Evolutionary conservation across 2,888 invertebrate species (phyloP).

Genomic region (Drosophila mettleri): DNA sequence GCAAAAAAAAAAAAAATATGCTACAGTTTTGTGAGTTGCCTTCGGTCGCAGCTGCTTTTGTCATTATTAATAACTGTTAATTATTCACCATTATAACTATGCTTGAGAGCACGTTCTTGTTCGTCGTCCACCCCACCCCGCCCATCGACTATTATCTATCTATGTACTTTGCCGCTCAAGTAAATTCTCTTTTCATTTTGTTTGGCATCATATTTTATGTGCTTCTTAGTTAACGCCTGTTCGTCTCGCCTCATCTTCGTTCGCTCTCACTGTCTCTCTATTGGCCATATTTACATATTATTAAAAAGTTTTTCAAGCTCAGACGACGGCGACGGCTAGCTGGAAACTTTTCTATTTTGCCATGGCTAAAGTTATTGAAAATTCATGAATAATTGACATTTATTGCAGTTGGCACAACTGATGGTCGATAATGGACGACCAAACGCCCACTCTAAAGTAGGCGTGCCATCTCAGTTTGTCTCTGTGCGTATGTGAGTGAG

Average conservation of each 20-base stretch:
- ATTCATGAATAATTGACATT: slow-evolving; percentile 79
- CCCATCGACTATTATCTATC: not conserved
- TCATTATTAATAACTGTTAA: slow-evolving; percentile 84
- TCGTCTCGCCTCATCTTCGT: slow-evolving; percentile 18
- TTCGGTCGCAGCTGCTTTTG: slow-evolving; percentile 80
- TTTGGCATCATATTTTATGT: slow-evolving; percentile 72
- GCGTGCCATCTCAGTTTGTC: slow-evolving; percentile 19
- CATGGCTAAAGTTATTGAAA: slow-evolving; percentile 73
- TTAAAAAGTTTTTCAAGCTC: slow-evolving; percentile 73
- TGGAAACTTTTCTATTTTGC: slow-evolving; percentile 71
- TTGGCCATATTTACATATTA: slow-evolving; percentile 75
- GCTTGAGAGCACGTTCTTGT: slow-evolving; percentile 59
- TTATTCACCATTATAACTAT: slow-evolving; percentile 81
- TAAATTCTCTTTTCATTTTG: slow-evolving; percentile 71
- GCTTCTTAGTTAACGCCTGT: slow-evolving; percentile 70
- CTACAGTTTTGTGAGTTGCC: slow-evolving; percentile 50
- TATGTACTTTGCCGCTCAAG: slow-evolving; percentile 59
- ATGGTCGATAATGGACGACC: slow-evolving; percentile 71
- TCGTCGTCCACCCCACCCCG: slow-evolving; percentile 19
- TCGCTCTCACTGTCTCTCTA: slow-evolving; percentile 21
- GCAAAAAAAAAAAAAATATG: slow-evolving; percentile 45
- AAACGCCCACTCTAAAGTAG: slow-evolving; percentile 16
- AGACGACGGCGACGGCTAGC: slow-evolving; percentile 39
- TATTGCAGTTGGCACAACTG: slow-evolving; percentile 79
- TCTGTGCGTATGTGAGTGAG: slow-evolving; percentile 6